Conservation (phyloP, 2,888 invertebrate genomes). For the Schrankia costaestrigalis region DNA sequence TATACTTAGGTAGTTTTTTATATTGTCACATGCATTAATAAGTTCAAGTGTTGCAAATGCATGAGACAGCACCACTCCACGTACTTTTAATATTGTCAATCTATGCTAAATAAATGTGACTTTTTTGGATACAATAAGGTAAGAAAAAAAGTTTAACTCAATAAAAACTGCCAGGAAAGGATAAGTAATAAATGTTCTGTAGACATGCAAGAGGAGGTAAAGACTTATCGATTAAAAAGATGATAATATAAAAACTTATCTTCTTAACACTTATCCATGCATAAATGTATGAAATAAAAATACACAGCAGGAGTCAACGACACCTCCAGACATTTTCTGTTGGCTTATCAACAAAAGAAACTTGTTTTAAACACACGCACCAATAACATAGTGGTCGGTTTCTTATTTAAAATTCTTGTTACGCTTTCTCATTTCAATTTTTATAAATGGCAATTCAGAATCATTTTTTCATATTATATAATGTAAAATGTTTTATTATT, state of each 20-base stretch:
- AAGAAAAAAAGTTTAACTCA: too few species aligned
- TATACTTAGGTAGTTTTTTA: too few species aligned
- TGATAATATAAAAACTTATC: slow-evolving; percentile 1
- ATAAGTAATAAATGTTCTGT: neutral
- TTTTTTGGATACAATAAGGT: too few species aligned
- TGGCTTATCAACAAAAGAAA: slow-evolving; percentile 71
- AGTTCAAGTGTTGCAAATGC: too few species aligned
- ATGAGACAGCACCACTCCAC: too few species aligned
- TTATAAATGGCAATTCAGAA: slow-evolving; percentile 42
- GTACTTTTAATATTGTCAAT: too few species aligned
- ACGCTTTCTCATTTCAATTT: slow-evolving; percentile 68
- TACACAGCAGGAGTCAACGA: slow-evolving; percentile 51
- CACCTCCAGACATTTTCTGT: slow-evolving; percentile 53
- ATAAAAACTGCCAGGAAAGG: too few species aligned
- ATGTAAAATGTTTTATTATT: slow-evolving; percentile 39
- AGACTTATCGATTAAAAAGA: neutral
- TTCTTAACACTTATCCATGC: slow-evolving; percentile 13
- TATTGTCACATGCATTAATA: too few species aligned
- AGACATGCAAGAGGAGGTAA: neutral
- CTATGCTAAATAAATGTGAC: too few species aligned
- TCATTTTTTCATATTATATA: slow-evolving; percentile 32
- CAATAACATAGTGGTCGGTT: slow-evolving; percentile 49
- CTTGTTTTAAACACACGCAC: slow-evolving; percentile 61
- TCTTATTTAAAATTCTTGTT: slow-evolving; percentile 61
- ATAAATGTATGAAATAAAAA: slow-evolving; percentile 32